Percentiles rank a stretch among this genome's conserved stretches.
phyloP scores from a whole-genome alignment of 2,888 invertebrate species.

The Alcis repandata region DNA sequence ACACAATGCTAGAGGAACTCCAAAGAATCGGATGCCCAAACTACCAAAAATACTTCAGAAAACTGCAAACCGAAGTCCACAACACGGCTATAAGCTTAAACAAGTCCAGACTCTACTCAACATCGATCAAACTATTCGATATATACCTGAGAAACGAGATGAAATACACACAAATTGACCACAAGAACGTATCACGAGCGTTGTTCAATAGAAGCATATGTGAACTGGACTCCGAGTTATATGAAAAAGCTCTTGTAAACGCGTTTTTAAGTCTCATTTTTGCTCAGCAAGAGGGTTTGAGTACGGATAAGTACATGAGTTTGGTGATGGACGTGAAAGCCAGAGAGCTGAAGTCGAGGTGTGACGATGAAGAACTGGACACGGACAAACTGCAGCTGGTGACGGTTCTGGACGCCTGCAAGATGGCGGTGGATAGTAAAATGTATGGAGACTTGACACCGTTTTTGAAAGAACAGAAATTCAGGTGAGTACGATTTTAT shows the following conservation, averaged over 20 bases:
- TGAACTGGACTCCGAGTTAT: constrained; percentile 66
- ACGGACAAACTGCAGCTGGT: constrained; percentile 59
- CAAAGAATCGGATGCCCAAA: constrained; percentile 63
- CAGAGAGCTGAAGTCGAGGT: constrained; percentile 60
- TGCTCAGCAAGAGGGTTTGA: constrained; percentile 58
- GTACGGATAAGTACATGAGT: constrained; percentile 71
- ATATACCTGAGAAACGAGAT: constrained; percentile 70
- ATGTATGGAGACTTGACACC: constrained; percentile 64
- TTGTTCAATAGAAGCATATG: constrained; percentile 79
- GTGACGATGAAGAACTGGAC: constrained; percentile 44
- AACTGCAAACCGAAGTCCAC: constrained; percentile 73
- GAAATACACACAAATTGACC: constrained; percentile 51
- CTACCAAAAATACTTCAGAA: constrained; percentile 65
- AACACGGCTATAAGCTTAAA: constrained; percentile 73
- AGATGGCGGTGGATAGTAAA: constrained; percentile 48
- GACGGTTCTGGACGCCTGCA: constrained; percentile 63
- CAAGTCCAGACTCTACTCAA: constrained; percentile 62
- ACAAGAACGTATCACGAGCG: constrained; percentile 70
- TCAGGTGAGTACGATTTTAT: constrained; percentile 69
- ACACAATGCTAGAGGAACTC: constrained; percentile 60
- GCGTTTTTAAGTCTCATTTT: constrained; percentile 72
- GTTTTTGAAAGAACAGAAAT: constrained; percentile 62
- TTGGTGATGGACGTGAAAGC: constrained; percentile 77
- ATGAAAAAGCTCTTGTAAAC: constrained; percentile 64
- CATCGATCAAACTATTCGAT: constrained; percentile 70